Base-by-base conservation (phyloP, 2,888 invertebrate species). In the Dasypolia templi region DNA sequence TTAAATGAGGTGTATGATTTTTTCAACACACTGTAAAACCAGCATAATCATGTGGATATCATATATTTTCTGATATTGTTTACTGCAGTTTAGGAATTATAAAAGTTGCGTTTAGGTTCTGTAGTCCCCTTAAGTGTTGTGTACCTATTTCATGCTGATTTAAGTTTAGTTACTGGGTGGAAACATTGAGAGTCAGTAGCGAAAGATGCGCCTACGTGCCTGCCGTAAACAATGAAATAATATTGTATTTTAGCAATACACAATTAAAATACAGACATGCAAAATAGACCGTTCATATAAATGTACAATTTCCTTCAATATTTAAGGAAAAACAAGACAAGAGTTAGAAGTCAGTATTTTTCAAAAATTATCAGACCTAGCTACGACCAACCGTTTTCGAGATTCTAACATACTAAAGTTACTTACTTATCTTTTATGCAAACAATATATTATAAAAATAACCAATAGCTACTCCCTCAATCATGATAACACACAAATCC, bases 111-210 rank as follows among this genome's bases (percentile, higher is more conserved):
- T n/a, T n/a, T n/a, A n/a, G n/a, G n/a, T n/a, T n/a, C n/a, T n/a
- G n/a, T n/a, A n/a, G n/a, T n/a, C n/a, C n/a, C n/a, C 26, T 3
- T 39, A 62, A 49, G 22, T 58, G 19, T 53, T 42, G 35, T 79
- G 80, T 81, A 73, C 39, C 9, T 62, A 81, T 83, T 81, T 73
- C 65, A 83, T 58, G 74, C 56, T 62, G 29, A 69, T 69, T 82
- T 72, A 22, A 51, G 51, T 53, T 53, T 32, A 49, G 46, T 44
- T 61, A 58, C 22, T 53, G 29, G 19, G 2, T 14, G 12, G 35
- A 44, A 63, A 49, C 39, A 46, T 26, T 26, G 17, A 17, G n/a
- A 62, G 29, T 29, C 29, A 32, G 42, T 55, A 49, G 26, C 29
- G 3, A 35, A 12, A 59, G 19, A 68, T 69, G 9, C 17, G 9